Evolutionary conservation across 2,888 invertebrate species (phyloP).

Genomic region (Lasioglossum figueresi): DNA sequence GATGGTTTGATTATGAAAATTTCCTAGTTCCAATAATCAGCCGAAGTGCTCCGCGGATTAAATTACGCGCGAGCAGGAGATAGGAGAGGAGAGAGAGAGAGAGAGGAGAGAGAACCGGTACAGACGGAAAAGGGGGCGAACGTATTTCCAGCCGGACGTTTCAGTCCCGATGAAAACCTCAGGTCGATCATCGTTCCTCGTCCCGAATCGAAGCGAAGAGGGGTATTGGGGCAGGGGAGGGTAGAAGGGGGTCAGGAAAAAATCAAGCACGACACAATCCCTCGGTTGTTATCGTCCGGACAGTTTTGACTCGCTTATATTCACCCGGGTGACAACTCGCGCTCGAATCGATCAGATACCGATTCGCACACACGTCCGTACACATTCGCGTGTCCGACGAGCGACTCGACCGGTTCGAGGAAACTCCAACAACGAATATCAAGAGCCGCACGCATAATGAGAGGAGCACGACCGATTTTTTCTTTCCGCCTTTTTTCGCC

Average conservation of each 20-base stretch:
- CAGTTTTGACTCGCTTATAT: slow-evolving; percentile 43
- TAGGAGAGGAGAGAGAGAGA: background rate
- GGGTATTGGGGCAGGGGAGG: background rate
- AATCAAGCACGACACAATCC: background rate
- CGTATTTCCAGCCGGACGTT: slow-evolving; percentile 31
- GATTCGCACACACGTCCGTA: slow-evolving; percentile 25
- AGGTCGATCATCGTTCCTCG: slow-evolving; percentile 21
- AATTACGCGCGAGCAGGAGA: slow-evolving; percentile 45
- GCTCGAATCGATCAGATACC: slow-evolving; percentile 58
- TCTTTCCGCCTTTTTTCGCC: background rate
- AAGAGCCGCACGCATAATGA: slow-evolving; percentile 26
- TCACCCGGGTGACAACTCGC: slow-evolving; percentile 44
- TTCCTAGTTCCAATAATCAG: slow-evolving; percentile 58
- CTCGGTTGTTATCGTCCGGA: slow-evolving; percentile 30
- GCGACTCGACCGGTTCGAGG: slow-evolving; percentile 56
- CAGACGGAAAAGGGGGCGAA: slow-evolving; percentile 27
- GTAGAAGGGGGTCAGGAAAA: background rate
- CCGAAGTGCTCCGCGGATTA: slow-evolving; percentile 44
- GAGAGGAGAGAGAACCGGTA: slow-evolving; percentile 50
- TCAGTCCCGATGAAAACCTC: slow-evolving; percentile 28
- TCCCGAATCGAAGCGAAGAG: background rate
- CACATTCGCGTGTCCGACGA: slow-evolving; percentile 47
- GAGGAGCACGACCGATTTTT: slow-evolving; percentile 2
- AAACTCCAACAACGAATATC: slow-evolving; percentile 45
- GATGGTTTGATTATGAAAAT: slow-evolving; percentile 56